Evolutionary conservation across 2,113 vertebrate genomes (phyloP).

Genomic region (Antechinus stuartii): DNA sequence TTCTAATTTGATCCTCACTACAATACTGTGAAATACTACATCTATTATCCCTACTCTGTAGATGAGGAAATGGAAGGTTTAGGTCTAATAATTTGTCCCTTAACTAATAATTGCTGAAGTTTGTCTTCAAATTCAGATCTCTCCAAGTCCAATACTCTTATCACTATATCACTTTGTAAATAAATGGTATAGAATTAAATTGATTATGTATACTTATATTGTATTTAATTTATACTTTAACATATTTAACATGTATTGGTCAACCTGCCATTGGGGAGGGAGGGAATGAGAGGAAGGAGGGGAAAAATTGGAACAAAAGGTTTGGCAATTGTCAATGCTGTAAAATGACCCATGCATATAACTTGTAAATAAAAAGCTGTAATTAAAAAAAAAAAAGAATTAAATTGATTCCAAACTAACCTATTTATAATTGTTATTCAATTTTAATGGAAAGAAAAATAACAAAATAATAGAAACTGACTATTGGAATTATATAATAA

Average conservation of each 20-base stretch:
- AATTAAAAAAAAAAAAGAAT: background rate
- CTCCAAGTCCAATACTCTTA: background rate
- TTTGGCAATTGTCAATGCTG: too few species aligned
- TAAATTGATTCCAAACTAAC: background rate
- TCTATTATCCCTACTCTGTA: background rate
- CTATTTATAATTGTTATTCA: background rate
- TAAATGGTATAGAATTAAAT: background rate
- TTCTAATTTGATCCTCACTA: background rate
- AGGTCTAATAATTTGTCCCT: background rate
- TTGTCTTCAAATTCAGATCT: background rate
- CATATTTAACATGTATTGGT: too few species aligned
- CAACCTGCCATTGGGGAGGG: too few species aligned
- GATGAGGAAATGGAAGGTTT: background rate
- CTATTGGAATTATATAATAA: background rate
- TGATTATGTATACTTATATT: background rate
- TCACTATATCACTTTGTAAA: background rate
- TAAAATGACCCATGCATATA: too few species aligned
- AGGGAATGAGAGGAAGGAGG: too few species aligned
- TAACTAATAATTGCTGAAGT: background rate
- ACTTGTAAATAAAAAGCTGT: too few species aligned
- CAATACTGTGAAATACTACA: background rate
- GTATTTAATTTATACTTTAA: too few species aligned
- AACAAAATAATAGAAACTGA: background rate
- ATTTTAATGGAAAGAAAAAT: background rate
- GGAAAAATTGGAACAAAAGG: too few species aligned